A percentile compares a stretch with the other conserved stretches of the same genome.
Evolutionary conservation across 2,888 invertebrate species (phyloP).

Genomic region (Yponomeuta cagnagella): DNA sequence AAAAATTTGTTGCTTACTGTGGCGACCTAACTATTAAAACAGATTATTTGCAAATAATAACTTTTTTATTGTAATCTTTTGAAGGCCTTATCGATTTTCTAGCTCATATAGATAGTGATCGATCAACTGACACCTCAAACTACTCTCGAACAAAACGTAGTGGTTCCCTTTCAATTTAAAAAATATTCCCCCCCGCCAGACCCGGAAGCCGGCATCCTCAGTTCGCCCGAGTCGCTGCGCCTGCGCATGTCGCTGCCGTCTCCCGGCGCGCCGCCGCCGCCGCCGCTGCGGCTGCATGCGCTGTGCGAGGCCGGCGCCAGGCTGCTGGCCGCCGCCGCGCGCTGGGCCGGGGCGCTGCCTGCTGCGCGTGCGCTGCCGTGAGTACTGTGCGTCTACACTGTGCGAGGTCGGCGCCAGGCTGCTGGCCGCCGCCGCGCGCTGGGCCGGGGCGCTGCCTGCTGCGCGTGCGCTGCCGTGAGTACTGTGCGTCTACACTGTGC

Average conservation of each 20-base stretch:
- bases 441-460: background rate
- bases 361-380: conserved; percentile 88
- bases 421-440: background rate
- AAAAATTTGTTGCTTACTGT: no score
- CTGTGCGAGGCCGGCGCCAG: conserved; percentile 97
- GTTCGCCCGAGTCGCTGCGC: conserved; percentile 37
- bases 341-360: conserved; percentile 92
- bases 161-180: no score
- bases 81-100: no score
- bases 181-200: conserved; percentile 23
- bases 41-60: no score
- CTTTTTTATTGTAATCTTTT: no score
- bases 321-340: conserved; percentile 90
- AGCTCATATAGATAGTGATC: no score
- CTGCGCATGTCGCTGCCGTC: conserved; percentile 51
- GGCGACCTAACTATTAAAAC: no score
- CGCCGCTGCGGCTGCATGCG: conserved; percentile 93
- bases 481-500: no score
- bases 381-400: conserved; percentile 22
- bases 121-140: no score
- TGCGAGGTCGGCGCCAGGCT: background rate
- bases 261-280: conserved; percentile 85
- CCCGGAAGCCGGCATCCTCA: conserved; percentile 36
- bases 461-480: no score
- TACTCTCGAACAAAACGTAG: no score